Percentiles rank a stretch among this genome's conserved stretches.
Conservation (phyloP, 2,113 vertebrate species). For the Lutjanus erythropterus region DNA sequence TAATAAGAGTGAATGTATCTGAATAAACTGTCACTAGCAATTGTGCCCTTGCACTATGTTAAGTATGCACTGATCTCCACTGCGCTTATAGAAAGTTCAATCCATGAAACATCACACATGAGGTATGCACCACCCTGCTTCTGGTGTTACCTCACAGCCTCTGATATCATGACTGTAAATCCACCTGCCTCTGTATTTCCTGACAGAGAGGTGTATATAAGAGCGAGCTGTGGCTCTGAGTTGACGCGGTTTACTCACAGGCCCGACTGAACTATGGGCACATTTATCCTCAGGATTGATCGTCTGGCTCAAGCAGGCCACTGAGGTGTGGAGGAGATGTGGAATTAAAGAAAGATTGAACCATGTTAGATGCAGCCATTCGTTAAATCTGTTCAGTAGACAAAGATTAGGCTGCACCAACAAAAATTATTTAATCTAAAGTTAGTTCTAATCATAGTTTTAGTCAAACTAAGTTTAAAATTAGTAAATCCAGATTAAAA, state of each 20-base stretch:
- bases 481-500: too few species aligned
- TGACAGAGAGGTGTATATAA: slow-evolving; percentile 2
- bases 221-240: not conserved
- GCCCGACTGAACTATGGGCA: slow-evolving; percentile 16
- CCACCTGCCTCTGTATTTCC: not conserved
- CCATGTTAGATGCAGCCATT: slow-evolving; percentile 4
- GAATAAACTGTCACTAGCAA: not conserved
- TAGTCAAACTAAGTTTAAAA: too few species aligned
- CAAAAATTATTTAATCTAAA: too few species aligned
- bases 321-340: slow-evolving; percentile 30
- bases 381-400: slow-evolving; percentile 19
- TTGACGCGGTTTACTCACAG: slow-evolving; percentile 14
- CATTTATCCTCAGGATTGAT: slow-evolving; percentile 41
- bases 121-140: not conserved
- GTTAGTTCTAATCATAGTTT: too few species aligned
- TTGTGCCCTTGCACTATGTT: not conserved
- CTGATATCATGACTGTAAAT: not conserved
- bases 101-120: slow-evolving; percentile 2
- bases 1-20: not conserved
- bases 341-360: slow-evolving; percentile 14
- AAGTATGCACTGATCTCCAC: not conserved
- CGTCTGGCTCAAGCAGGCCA: not conserved
- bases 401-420: too few species aligned
- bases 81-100: not conserved
- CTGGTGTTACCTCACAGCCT: not conserved